Evolutionary conservation across 2,888 invertebrate species (phyloP), one percentile per base, ranked within the genome.

Genomic region (Heliconius sara): DNA sequence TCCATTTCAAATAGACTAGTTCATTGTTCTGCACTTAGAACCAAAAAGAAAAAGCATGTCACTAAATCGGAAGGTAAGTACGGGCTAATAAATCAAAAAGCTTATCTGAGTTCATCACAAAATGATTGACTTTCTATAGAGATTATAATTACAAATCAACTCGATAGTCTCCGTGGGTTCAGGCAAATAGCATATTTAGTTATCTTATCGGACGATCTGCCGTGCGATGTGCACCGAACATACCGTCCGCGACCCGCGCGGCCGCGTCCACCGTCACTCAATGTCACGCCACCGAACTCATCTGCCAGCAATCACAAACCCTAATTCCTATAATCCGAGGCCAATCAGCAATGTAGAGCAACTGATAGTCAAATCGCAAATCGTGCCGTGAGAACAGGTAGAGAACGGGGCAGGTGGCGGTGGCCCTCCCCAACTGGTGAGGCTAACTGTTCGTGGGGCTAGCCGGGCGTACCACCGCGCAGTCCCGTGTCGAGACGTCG

Each of bases 341-440:
- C 93, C 92, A 94, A 95, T 95, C 94, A 91, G 88, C 90, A 91
- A 94, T 93, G 92, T 95, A 91, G 95, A 93, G 92, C 93, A 92
- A 88, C 89, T 93, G 92, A 94, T 93, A 90, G 91, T 89, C 91
- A 91, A 91, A 91, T 90, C 89, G 91, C 89, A 85, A 86, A 88
- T 89, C 88, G 89, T 90, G 91, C 92, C 94, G 94, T 95, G 95
- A 94, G 95, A 95, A 94, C 92, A 91, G 73, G 91, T 91, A 94
- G 91, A 92, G 91, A 91, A 91, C 89, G 89, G 90, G 90, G 91
- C 90, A 94, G 95, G 94, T 94, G 94, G 77, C 65, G 63, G 65
- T 43, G 66, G 82, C 91, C 91, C 92, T 93, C 93, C 92, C 94
- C 92, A 87, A 60, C 79, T 79, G 85, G 89, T 85, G 65, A 89